phyloP scores from a whole-genome alignment of 2,888 invertebrate species.

The Sicus ferrugineus region DNA sequence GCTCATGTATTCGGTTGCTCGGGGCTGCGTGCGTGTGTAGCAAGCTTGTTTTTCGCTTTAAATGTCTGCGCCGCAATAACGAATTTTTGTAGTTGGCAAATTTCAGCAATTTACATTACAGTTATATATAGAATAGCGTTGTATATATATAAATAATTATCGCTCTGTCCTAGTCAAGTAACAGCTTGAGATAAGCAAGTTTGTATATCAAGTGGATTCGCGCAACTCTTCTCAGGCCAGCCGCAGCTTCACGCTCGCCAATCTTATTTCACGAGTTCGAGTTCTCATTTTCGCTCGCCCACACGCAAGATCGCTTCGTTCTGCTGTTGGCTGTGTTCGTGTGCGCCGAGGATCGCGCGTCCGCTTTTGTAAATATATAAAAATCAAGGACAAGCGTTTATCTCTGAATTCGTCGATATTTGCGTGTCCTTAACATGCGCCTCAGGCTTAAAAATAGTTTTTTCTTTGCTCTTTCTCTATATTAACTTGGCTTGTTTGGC shows the following conservation, averaged over 20 bases:
- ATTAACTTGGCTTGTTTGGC: conserved; percentile 28
- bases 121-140: neutral
- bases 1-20: neutral
- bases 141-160: neutral
- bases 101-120: neutral
- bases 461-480: conserved; percentile 32
- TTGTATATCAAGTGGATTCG: conserved; percentile 7
- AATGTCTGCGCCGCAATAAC: conserved; percentile 27
- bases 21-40: too few species aligned
- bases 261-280: neutral
- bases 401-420: conserved; percentile 1
- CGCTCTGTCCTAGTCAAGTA: neutral
- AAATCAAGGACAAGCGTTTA: conserved; percentile 43
- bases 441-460: conserved; percentile 36
- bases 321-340: conserved; percentile 32
- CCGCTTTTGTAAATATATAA: conserved; percentile 41
- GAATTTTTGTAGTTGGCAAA: conserved; percentile 20
- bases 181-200: conserved; percentile 22
- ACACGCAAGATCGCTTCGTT: conserved; percentile 8
- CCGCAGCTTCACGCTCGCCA: neutral
- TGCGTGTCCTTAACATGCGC: conserved; percentile 22
- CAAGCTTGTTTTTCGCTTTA: too few species aligned
- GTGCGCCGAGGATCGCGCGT: conserved; percentile 24
- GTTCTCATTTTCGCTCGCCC: conserved; percentile 3
- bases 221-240: conserved; percentile 19